These are phyloP conservation scores for Tragopan temminckii DNA, from an alignment of 2,797 vertebrate genomes.

Conservation along the genomic window DNA sequence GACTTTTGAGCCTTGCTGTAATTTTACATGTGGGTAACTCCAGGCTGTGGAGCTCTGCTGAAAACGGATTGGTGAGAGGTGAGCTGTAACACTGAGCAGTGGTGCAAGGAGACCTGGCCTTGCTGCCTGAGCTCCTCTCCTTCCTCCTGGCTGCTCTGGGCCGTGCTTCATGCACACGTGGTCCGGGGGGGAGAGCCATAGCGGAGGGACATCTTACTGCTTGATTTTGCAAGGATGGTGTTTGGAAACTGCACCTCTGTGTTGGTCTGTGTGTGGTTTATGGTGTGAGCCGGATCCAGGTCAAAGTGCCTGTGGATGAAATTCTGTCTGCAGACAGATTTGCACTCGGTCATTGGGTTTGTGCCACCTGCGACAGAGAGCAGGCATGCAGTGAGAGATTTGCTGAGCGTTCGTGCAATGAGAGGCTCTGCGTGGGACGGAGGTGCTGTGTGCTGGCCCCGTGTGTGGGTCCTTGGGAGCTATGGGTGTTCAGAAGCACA, in stretches of 20 bases:
- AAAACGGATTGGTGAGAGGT: neutral
- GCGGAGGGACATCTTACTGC: fast-evolving
- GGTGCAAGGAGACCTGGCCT: neutral
- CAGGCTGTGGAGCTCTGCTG: neutral
- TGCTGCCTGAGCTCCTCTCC: neutral
- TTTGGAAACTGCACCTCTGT: neutral
- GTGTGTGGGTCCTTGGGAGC: fast-evolving
- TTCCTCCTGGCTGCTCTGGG: neutral
- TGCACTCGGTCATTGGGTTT: fast-evolving
- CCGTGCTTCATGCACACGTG: fast-evolving
- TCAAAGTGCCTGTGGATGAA: neutral
- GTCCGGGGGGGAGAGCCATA: neutral
- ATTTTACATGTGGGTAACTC: neutral
- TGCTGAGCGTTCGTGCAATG: neutral
- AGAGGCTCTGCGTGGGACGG: fast-evolving
- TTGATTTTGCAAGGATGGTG: neutral
- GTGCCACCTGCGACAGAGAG: fast-evolving
- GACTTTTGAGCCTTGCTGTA: neutral
- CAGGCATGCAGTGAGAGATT: fast-evolving
- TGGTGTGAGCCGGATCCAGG: neutral
- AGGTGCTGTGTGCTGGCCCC: fast-evolving
- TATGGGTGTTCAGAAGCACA: fast-evolving
- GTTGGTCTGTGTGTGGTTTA: neutral
- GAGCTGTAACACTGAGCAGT: neutral
- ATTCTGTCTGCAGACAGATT: fast-evolving